These are phyloP conservation scores for Xylocopa sonorina DNA, from an alignment of 1,140 invertebrate genomes.

Conservation along the genomic window DNA sequence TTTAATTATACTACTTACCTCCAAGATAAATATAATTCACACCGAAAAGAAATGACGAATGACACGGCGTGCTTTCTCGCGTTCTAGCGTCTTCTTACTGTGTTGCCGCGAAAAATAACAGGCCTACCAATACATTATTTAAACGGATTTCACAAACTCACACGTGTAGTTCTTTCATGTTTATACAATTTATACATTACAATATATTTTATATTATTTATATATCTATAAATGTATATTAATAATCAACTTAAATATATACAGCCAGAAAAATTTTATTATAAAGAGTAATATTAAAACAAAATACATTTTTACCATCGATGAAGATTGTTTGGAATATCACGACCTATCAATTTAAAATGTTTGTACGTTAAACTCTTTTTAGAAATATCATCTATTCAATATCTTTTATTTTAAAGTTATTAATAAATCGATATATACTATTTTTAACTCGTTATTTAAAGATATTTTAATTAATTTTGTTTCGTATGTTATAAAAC, in stretches of 20 bases:
- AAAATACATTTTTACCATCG: neutral
- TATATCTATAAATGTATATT: neutral
- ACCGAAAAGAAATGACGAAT: neutral
- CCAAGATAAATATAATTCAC: neutral
- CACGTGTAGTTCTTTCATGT: too few species aligned
- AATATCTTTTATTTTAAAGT: too few species aligned
- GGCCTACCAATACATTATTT: neutral
- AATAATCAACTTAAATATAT: neutral
- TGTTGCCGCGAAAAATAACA: slow-evolving; percentile 68
- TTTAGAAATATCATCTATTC: neutral
- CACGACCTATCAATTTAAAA: slow-evolving; percentile 13
- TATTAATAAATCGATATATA: neutral
- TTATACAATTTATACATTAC: neutral
- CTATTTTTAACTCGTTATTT: neutral
- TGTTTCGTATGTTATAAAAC: too few species aligned
- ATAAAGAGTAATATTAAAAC: neutral
- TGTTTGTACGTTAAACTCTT: slow-evolving; percentile 23
- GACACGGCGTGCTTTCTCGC: slow-evolving; percentile 29
- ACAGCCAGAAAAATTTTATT: neutral
- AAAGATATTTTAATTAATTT: too few species aligned
- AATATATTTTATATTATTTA: neutral
- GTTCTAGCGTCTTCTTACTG: slow-evolving; percentile 41
- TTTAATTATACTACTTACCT: slow-evolving; percentile 28
- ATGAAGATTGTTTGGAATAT: neutral
- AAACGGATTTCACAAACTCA: neutral